Percentiles rank a stretch among this genome's conserved stretches.
Conservation (phyloP, 2,113 vertebrate species). For the Monopterus albus region DNA sequence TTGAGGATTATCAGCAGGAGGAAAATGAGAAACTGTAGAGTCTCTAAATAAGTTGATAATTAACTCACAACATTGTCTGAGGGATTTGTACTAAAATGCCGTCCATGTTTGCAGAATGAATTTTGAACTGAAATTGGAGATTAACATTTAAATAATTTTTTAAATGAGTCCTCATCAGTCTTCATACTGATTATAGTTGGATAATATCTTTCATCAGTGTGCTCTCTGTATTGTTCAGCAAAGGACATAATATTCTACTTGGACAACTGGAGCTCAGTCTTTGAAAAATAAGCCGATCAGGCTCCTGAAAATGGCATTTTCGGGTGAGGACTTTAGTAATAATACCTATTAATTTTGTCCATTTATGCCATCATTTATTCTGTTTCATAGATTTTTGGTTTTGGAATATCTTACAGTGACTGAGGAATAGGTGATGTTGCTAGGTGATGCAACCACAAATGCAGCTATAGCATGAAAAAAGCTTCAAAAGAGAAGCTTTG, state of each 20-base stretch:
- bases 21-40: not conserved
- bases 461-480: conserved; percentile 16
- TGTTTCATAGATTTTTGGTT: not conserved
- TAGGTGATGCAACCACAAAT: conserved; percentile 44
- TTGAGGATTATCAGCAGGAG: not conserved
- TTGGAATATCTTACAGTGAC: conserved; percentile 11
- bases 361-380: conserved; percentile 5
- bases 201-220: not conserved
- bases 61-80: not conserved
- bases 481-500: conserved; percentile 1
- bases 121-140: not conserved
- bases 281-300: not conserved
- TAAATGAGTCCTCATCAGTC: not conserved
- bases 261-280: no score
- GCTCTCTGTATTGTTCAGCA: not conserved
- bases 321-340: not conserved
- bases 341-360: not conserved
- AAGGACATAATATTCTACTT: not conserved
- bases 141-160: not conserved
- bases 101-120: not conserved
- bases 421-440: conserved; percentile 37
- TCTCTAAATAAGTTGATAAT: not conserved
- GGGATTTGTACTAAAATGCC: not conserved
- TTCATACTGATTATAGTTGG: not conserved
- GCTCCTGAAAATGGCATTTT: not conserved